Evolutionary conservation across 2,888 invertebrate species (phyloP).

Genomic region (Caenorhabditis uteleia): DNA sequence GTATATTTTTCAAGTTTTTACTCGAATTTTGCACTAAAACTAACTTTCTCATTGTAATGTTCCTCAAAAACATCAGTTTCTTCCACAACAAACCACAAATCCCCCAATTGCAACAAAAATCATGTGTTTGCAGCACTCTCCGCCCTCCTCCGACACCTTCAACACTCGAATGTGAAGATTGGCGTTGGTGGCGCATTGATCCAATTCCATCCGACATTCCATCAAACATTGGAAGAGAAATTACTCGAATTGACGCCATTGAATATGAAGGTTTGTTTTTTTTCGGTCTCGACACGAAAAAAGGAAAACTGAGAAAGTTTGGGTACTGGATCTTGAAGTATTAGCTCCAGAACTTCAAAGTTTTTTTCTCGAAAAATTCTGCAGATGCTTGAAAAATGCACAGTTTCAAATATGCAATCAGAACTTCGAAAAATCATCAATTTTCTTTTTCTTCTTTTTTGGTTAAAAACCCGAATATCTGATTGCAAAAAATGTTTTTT

Average conservation of each 20-base stretch:
- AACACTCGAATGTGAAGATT: conserved; percentile 58
- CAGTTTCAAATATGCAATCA: no score
- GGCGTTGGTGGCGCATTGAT: conserved; percentile 70
- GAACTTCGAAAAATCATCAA: no score
- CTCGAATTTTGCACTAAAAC: not conserved
- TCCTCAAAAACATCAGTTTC: not conserved
- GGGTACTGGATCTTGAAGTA: no score
- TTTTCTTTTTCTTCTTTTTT: no score
- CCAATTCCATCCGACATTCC: conserved; percentile 70
- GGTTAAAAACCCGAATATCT: no score
- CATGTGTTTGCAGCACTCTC: conserved; percentile 68
- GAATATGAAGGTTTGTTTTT: conserved; percentile 51
- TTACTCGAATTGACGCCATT: conserved; percentile 63
- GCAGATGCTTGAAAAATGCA: no score
- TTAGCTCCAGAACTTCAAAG: no score
- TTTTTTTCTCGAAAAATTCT: no score
- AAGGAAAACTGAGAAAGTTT: not conserved
- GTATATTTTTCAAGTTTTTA: no score
- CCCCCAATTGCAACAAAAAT: conserved; percentile 16
- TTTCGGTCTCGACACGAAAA: conserved; percentile 6
- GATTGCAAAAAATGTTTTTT: no score
- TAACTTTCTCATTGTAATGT: not conserved
- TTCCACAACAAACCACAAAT: not conserved
- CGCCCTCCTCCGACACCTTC: conserved; percentile 66
- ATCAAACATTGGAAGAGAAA: conserved; percentile 60